Conservation (phyloP, 2,888 invertebrate genomes). For the Schizaphis graminum region DNA sequence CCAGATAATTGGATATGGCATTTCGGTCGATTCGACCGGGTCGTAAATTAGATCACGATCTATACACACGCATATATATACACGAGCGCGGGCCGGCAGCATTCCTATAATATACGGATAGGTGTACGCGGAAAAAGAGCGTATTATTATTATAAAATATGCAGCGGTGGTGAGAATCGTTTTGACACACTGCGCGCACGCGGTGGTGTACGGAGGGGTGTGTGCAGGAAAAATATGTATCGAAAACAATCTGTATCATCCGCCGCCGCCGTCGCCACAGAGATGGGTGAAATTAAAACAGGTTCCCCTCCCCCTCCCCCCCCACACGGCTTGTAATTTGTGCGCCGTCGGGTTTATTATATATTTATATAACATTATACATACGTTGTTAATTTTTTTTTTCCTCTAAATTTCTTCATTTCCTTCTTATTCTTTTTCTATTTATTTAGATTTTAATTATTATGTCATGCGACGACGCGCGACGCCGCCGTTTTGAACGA, state of each 20-base stretch:
- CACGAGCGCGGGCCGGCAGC: neutral
- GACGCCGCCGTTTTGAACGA: neutral
- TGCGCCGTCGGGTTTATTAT: slow-evolving; percentile 22
- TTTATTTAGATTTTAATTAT: neutral
- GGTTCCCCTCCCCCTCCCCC: neutral
- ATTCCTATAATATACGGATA: neutral
- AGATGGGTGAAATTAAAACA: slow-evolving; percentile 36
- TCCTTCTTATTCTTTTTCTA: neutral
- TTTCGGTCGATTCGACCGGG: slow-evolving; percentile 59
- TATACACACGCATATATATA: neutral
- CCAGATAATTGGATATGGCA: slow-evolving; percentile 50
- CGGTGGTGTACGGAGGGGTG: neutral
- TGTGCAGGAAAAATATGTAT: neutral
- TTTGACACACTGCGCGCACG: slow-evolving; percentile 17
- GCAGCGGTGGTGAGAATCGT: slow-evolving; percentile 34
- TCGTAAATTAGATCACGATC: slow-evolving; percentile 64
- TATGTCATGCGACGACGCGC: neutral
- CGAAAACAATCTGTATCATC: slow-evolving; percentile 41
- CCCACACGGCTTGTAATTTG: neutral
- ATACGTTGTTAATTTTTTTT: neutral
- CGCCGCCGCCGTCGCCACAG: neutral
- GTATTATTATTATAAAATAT: neutral
- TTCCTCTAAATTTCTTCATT: neutral
- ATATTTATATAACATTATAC: neutral
- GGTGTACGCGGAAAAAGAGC: neutral